Percentiles rank a stretch among this genome's conserved stretches.
These are phyloP conservation scores for Cetoscarus ocellatus DNA, from an alignment of 2,797 vertebrate species.

Conservation along the genomic window DNA sequence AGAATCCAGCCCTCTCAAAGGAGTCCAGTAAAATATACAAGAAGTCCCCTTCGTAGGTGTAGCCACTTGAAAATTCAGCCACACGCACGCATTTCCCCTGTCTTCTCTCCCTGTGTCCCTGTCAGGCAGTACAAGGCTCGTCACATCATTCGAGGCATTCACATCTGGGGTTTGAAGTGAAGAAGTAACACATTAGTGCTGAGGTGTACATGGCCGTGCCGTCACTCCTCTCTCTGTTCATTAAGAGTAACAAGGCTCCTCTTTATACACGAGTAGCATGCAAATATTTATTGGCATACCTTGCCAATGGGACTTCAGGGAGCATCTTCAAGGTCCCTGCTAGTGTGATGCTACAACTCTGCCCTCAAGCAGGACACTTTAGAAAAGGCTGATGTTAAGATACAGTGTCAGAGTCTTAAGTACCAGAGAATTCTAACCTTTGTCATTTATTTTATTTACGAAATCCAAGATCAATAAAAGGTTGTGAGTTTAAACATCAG, in stretches of 20 bases:
- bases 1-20: not conserved
- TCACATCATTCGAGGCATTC: slow-evolving; percentile 61
- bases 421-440: slow-evolving; percentile 14
- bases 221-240: slow-evolving; percentile 58
- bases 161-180: slow-evolving; percentile 60
- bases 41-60: slow-evolving; percentile 3
- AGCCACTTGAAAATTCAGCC: slow-evolving; percentile 25
- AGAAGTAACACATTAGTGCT: slow-evolving; percentile 61
- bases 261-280: slow-evolving; percentile 68
- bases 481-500: too few species aligned
- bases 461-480: not conserved
- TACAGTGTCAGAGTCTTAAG: slow-evolving; percentile 9
- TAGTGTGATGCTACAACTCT: slow-evolving; percentile 54
- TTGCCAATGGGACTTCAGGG: slow-evolving; percentile 62
- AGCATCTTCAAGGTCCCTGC: slow-evolving; percentile 65
- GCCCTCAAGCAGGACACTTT: slow-evolving; percentile 56
- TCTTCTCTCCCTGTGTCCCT: slow-evolving; percentile 27
- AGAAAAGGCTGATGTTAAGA: slow-evolving; percentile 29
- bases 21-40: slow-evolving; percentile 10
- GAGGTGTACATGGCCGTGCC: slow-evolving; percentile 53
- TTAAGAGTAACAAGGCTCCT: slow-evolving; percentile 76
- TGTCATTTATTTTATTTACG: not conserved
- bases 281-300: slow-evolving; percentile 58
- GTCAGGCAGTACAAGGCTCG: slow-evolving; percentile 44
- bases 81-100: slow-evolving; percentile 16